Base-by-base conservation (phyloP, 2,113 vertebrate species). In the Corythornis cristatus region DNA sequence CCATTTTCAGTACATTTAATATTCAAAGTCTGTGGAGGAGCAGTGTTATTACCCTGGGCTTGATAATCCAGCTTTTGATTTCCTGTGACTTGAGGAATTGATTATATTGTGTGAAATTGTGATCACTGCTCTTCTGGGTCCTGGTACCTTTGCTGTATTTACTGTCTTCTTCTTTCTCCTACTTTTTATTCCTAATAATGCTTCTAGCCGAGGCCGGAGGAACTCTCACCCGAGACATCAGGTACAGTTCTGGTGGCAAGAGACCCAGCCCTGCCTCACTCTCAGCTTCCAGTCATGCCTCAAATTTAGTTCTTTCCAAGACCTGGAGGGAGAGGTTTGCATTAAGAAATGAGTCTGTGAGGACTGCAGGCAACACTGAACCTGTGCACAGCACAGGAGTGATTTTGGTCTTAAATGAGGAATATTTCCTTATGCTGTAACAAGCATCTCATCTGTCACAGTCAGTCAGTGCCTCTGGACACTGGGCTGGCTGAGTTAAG, bases 151-250 rank as follows among this genome's bases (percentile, higher is more conserved):
- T 97, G 91, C 97, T 97, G 90, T 97, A 95, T 97, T 98, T 97
- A 98, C 94, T 97, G 54, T 96, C 97, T 96, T 96, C 96, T 97
- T 97, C 96, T 98, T 97, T 98, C 95, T 98, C 96, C 35, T 87
- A 96, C 96, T 98, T 96, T 96, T 96, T 97, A 95, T 97, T 97
- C 98, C 97, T 98, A 96, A 97, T 96, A 98, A 97, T 93, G 96
- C 97, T 98, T 97, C 96, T 98, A 99, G 99, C 98, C 98, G 99
- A 93, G 99, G 99, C 99, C 98, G 99, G 98, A 98, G 99, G 98
- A 99, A 99, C 97, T 99, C 99, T 93, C 99, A 99, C 97, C 97
- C 98, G 9, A 98, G 99, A 97, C 99, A 99, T 96, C 99, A 99
- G 99, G 99, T 99, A 99, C 93, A 73, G 97, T 98, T 96, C 95